Evolutionary conservation across 1,140 invertebrate species (phyloP).

Genomic region (Eufriesea mexicana): DNA sequence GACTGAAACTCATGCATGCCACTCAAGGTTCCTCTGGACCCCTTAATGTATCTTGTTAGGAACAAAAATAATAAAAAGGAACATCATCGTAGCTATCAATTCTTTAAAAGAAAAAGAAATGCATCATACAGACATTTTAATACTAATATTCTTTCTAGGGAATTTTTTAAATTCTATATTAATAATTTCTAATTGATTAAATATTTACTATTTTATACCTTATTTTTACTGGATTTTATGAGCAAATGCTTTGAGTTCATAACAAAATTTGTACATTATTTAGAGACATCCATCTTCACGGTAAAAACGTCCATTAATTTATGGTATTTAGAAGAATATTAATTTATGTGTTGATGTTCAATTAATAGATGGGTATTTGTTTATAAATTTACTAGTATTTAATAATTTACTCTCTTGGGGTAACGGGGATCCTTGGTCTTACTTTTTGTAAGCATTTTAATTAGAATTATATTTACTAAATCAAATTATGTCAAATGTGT

Average conservation of each 20-base stretch:
- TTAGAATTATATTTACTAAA: slow-evolving; percentile 57
- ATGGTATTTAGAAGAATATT: slow-evolving; percentile 23
- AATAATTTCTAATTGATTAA: slow-evolving; percentile 28
- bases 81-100: slow-evolving; percentile 41
- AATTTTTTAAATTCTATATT: slow-evolving; percentile 33
- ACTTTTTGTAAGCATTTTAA: slow-evolving; percentile 60
- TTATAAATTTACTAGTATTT: slow-evolving; percentile 28
- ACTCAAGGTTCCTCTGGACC: slow-evolving; percentile 67
- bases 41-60: slow-evolving; percentile 59
- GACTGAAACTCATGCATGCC: slow-evolving; percentile 67
- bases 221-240: slow-evolving; percentile 31
- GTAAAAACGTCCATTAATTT: slow-evolving; percentile 25
- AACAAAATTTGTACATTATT: not conserved
- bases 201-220: slow-evolving; percentile 15
- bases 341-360: slow-evolving; percentile 10
- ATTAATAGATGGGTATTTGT: slow-evolving; percentile 22
- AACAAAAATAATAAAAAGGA: slow-evolving; percentile 51
- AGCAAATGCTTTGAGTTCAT: slow-evolving; percentile 11
- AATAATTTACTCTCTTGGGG: slow-evolving; percentile 40
- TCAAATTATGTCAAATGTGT: slow-evolving; percentile 32
- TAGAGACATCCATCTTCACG: slow-evolving; percentile 16
- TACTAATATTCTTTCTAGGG: slow-evolving; percentile 22
- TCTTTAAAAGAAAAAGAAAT: slow-evolving; percentile 31
- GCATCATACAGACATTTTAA: slow-evolving; percentile 15
- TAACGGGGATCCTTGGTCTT: slow-evolving; percentile 66